Conservation (phyloP, 2,888 invertebrate genomes). For the Meiosimyza platycephala region DNA sequence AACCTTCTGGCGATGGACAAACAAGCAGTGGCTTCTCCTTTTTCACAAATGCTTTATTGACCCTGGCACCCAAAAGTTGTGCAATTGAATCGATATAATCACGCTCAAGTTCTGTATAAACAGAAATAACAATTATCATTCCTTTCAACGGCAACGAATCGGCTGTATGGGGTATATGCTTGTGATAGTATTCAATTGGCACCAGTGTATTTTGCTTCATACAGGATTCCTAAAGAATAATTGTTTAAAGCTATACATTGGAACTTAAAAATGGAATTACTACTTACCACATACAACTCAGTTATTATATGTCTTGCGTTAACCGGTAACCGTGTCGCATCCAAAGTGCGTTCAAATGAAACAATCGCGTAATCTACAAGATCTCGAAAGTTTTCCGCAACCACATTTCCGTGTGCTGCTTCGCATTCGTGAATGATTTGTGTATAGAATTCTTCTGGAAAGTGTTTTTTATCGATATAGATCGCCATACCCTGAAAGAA, state of each 20-base stretch:
- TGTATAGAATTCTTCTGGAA: slow-evolving; percentile 65
- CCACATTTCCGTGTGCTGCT: slow-evolving; percentile 70
- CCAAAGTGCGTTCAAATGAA: slow-evolving; percentile 66
- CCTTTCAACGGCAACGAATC: slow-evolving; percentile 71
- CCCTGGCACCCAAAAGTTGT: slow-evolving; percentile 77
- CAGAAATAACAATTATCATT: slow-evolving; percentile 84
- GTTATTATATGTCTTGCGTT: slow-evolving; percentile 61
- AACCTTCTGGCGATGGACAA: slow-evolving; percentile 78
- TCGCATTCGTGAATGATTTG: slow-evolving; percentile 69
- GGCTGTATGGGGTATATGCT: slow-evolving; percentile 71
- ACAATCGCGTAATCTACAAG: slow-evolving; percentile 77
- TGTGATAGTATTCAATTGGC: slow-evolving; percentile 78
- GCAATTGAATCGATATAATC: slow-evolving; percentile 79
- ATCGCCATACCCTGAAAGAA: slow-evolving; percentile 59
- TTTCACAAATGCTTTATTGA: slow-evolving; percentile 77
- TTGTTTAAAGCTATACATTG: too few relatives aligned
- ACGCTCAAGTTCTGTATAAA: slow-evolving; percentile 79
- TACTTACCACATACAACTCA: slow-evolving; percentile 62
- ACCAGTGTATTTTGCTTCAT: slow-evolving; percentile 71
- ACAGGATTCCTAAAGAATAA: slow-evolving; percentile 57
- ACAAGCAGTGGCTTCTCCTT: slow-evolving; percentile 85
- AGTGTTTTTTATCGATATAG: slow-evolving; percentile 67
- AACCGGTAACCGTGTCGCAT: slow-evolving; percentile 53
- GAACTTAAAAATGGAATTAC: neutral
- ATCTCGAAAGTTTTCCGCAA: slow-evolving; percentile 68